Evolutionary conservation across 2,113 vertebrate species (phyloP).

Genomic region (Mus pahari): DNA sequence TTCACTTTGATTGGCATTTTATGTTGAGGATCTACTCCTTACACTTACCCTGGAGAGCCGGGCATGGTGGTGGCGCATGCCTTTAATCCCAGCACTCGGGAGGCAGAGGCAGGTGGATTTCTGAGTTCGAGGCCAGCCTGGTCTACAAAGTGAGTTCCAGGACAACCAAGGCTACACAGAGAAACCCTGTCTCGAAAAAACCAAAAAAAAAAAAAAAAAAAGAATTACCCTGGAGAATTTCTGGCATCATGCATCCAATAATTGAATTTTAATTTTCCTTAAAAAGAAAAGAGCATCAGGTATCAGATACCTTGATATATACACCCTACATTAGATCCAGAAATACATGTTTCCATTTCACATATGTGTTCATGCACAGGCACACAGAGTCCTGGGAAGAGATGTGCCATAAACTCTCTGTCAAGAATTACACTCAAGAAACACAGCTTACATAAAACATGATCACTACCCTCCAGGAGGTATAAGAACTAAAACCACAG

Average conservation of each 20-base stretch:
- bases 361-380: neutral
- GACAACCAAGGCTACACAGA: too few species aligned
- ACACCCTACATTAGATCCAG: neutral
- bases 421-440: slow-evolving; percentile 21
- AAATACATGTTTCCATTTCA: neutral
- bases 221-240: slow-evolving; percentile 54
- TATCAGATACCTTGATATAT: neutral
- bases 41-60: slow-evolving; percentile 44
- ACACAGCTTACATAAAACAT: neutral
- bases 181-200: too few species aligned
- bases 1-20: slow-evolving; percentile 23
- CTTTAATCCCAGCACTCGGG: too few species aligned
- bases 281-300: neutral
- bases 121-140: too few species aligned
- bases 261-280: slow-evolving; percentile 30
- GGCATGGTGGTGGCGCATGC: too few species aligned
- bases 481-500: neutral
- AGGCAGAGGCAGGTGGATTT: too few species aligned
- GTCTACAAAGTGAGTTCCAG: too few species aligned
- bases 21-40: neutral
- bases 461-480: neutral
- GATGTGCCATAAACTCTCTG: neutral
- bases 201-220: too few species aligned
- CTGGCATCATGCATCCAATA: slow-evolving; percentile 33
- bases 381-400: neutral